A percentile compares a stretch with the other conserved stretches of the same genome.
Evolutionary conservation across 2,888 invertebrate genomes (phyloP).

Genomic region (Agrotis puta): DNA sequence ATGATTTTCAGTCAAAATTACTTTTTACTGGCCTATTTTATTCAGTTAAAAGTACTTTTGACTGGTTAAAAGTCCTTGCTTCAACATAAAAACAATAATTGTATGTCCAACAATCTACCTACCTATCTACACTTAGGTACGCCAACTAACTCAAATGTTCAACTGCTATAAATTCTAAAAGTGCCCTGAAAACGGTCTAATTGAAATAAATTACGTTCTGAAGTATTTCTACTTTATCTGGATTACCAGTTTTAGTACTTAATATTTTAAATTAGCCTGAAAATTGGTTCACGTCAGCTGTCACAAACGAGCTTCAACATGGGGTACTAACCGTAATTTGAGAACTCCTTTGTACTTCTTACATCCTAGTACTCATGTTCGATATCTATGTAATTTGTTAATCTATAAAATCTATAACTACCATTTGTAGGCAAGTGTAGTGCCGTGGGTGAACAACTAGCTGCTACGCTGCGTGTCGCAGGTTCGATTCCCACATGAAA

Average conservation of each 20-base stretch:
- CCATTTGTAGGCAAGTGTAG: background rate
- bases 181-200: constrained; percentile 14
- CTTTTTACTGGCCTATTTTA: too few relatives aligned
- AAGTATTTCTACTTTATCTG: constrained; percentile 27
- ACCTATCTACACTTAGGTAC: background rate
- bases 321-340: constrained; percentile 18
- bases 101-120: too few relatives aligned
- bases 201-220: constrained; percentile 34
- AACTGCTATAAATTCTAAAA: constrained; percentile 30
- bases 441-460: too few relatives aligned
- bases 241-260: constrained; percentile 34
- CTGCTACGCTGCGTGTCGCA: too few relatives aligned
- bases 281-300: constrained; percentile 30
- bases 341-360: background rate
- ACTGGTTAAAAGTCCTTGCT: too few relatives aligned
- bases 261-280: constrained; percentile 23
- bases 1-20: too few relatives aligned
- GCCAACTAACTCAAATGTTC: background rate
- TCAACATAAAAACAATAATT: too few relatives aligned
- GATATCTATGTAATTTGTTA: background rate
- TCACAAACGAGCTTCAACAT: constrained; percentile 9
- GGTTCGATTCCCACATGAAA: too few relatives aligned
- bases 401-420: background rate
- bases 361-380: background rate
- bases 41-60: too few relatives aligned